Percentiles rank a stretch among this genome's conserved stretches.
These are phyloP conservation scores for Craterocephalus amniculus DNA, from an alignment of 2,797 vertebrate species.

Conservation along the genomic window DNA sequence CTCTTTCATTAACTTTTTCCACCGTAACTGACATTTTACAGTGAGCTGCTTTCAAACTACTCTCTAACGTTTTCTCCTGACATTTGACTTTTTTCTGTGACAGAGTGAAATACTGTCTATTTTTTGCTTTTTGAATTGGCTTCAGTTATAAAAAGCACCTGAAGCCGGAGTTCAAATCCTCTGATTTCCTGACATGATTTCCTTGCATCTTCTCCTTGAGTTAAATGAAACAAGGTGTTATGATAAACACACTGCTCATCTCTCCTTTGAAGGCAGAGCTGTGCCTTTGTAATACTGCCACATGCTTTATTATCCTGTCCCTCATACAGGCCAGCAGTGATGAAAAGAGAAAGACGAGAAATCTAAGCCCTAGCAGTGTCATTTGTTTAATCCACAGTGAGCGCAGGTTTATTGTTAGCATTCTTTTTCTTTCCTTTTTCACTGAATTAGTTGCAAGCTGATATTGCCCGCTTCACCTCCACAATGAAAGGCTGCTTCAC, in stretches of 20 bases:
- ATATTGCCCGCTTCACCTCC: slow-evolving; percentile 23
- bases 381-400: slow-evolving; percentile 24
- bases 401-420: slow-evolving; percentile 30
- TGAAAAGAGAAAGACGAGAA: slow-evolving; percentile 6
- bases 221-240: slow-evolving; percentile 39
- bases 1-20: slow-evolving; percentile 56
- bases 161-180: slow-evolving; percentile 1
- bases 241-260: slow-evolving; percentile 17
- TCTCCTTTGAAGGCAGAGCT: slow-evolving; percentile 37
- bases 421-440: slow-evolving; percentile 25
- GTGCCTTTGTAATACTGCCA: slow-evolving; percentile 24
- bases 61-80: slow-evolving; percentile 38
- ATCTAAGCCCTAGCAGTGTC: slow-evolving; percentile 4
- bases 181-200: slow-evolving; percentile 15
- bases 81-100: slow-evolving; percentile 11
- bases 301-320: slow-evolving; percentile 35
- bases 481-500: slow-evolving; percentile 35
- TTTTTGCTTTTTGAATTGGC: slow-evolving; percentile 7
- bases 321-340: slow-evolving; percentile 7
- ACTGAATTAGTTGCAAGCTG: slow-evolving; percentile 44
- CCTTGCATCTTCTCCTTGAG: slow-evolving; percentile 35
- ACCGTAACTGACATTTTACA: slow-evolving; percentile 46
- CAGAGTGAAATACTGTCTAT: slow-evolving; percentile 4
- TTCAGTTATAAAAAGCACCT: slow-evolving; percentile 3
- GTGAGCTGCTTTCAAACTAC: slow-evolving; percentile 39